phyloP scores from a whole-genome alignment of 2,888 invertebrate genomes.

The Gibbula magus region DNA sequence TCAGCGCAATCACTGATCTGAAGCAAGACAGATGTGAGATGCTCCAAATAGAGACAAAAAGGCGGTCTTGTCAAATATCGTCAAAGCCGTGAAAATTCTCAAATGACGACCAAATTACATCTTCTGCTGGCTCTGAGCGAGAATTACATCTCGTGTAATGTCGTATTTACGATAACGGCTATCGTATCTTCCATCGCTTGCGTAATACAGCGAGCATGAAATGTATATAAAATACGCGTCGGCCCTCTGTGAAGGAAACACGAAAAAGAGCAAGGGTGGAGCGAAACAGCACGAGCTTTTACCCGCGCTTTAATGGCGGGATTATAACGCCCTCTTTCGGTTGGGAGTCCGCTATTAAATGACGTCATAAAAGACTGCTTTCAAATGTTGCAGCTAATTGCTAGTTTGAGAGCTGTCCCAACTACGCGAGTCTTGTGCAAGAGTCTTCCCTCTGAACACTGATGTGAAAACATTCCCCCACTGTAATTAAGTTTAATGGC shows the following conservation, averaged over 20 bases:
- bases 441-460: neutral
- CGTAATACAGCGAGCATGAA: neutral
- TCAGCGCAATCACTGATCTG: no score
- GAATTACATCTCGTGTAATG: neutral
- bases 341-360: constrained; percentile 5
- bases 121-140: neutral
- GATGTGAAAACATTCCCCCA: constrained; percentile 1
- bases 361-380: constrained; percentile 11
- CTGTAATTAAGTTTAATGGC: constrained; percentile 5
- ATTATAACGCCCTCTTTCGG: constrained; percentile 11
- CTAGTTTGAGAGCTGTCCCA: neutral
- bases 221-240: neutral
- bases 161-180: neutral
- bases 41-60: no score
- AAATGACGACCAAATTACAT: neutral
- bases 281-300: neutral
- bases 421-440: neutral
- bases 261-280: neutral
- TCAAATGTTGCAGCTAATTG: constrained; percentile 13
- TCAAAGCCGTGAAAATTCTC: neutral
- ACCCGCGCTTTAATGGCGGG: neutral
- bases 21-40: no score
- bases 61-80: no score
- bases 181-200: neutral
- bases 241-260: neutral